Conservation (phyloP, 1,140 invertebrate genomes). For the fruit fly (Drosophila melanogaster) region Release_6_plus_ISO1_MT NT_037436.4:13306001-13306500, state of each 20-base stretch:
- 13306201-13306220: constrained; percentile 31
- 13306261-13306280: constrained; percentile 60
- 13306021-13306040: constrained; percentile 43
- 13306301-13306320: constrained; percentile 4
- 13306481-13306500: no score
- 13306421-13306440: no score
- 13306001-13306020: constrained; percentile 76
- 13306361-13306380: background rate
- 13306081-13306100: constrained; percentile 68
- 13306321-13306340: background rate
- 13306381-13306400: background rate
- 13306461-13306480: background rate
- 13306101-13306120: constrained; percentile 70
- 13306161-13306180: constrained; percentile 79
- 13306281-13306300: constrained; percentile 62
- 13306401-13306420: no score
- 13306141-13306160: constrained; percentile 39
- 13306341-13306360: background rate
- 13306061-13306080: constrained; percentile 50
- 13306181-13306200: constrained; percentile 46
- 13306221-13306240: constrained; percentile 46
- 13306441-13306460: background rate
- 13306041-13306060: constrained; percentile 48
- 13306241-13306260: constrained; percentile 27
- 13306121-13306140: constrained; percentile 78